Conservation (phyloP, 2,797 vertebrate species). For the Stomatorhinus walkeri region DNA sequence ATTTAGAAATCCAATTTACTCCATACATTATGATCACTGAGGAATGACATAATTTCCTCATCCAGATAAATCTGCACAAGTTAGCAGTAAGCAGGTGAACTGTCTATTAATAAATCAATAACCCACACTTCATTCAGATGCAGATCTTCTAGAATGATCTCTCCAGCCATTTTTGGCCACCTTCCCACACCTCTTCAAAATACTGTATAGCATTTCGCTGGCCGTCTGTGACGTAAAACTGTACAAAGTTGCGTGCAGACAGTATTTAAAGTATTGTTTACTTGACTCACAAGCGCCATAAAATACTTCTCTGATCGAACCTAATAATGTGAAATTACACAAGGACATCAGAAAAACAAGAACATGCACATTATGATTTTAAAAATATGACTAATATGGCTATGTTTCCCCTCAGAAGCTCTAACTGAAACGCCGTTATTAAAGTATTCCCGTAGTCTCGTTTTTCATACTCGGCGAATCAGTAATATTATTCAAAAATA, state of each 20-base stretch:
- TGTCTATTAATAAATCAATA: neutral
- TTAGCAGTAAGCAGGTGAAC: neutral
- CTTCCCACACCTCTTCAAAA: neutral
- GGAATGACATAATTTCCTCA: neutral
- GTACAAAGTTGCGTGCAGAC: neutral
- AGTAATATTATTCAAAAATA: slow-evolving; percentile 61
- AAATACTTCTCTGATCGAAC: neutral
- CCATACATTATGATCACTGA: neutral
- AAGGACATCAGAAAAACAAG: neutral
- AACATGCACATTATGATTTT: slow-evolving; percentile 8
- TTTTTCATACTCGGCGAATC: slow-evolving; percentile 54
- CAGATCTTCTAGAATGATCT: neutral
- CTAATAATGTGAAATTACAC: neutral
- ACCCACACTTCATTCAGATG: neutral
- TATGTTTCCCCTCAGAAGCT: slow-evolving; percentile 21
- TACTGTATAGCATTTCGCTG: neutral
- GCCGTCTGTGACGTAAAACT: neutral
- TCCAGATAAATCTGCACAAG: neutral
- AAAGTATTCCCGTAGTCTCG: slow-evolving; percentile 44
- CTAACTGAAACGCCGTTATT: slow-evolving; percentile 53
- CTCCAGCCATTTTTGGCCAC: neutral
- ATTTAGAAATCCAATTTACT: neutral
- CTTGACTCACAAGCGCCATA: neutral
- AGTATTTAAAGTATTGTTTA: neutral
- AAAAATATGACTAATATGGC: slow-evolving; percentile 37